These are phyloP conservation scores for Salvator merianae DNA, from an alignment of 2,113 vertebrate species.

Conservation along the genomic window DNA sequence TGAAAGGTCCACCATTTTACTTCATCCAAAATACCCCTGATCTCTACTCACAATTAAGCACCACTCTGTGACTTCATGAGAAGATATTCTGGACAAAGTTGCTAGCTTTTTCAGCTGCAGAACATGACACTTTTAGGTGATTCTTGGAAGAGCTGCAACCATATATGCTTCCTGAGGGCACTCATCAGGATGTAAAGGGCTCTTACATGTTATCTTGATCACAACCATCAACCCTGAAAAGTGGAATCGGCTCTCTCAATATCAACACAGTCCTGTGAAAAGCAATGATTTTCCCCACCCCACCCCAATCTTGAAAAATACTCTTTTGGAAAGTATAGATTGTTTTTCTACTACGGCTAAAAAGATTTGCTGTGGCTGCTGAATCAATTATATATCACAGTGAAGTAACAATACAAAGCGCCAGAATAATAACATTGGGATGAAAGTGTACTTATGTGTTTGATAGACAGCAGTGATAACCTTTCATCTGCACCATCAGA, in stretches of 20 bases:
- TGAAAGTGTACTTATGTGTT: background rate
- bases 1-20: background rate
- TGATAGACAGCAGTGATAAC: background rate
- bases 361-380: background rate
- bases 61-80: background rate
- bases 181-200: too few species aligned
- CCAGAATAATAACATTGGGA: background rate
- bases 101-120: background rate
- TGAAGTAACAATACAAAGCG: background rate
- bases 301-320: background rate
- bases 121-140: background rate
- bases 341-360: background rate
- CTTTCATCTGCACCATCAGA: background rate
- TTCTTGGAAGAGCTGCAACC: background rate
- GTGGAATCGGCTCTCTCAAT: too few species aligned
- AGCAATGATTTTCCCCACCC: background rate
- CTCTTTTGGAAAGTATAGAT: background rate
- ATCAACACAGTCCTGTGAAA: background rate
- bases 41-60: background rate
- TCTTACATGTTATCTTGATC: too few species aligned
- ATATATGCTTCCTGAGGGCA: too few species aligned
- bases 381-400: background rate
- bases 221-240: too few species aligned
- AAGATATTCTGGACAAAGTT: background rate
- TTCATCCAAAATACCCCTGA: background rate